These are phyloP conservation scores for Chaetodon trifasciatus DNA, from an alignment of 2,797 vertebrate species.

Conservation along the genomic window DNA sequence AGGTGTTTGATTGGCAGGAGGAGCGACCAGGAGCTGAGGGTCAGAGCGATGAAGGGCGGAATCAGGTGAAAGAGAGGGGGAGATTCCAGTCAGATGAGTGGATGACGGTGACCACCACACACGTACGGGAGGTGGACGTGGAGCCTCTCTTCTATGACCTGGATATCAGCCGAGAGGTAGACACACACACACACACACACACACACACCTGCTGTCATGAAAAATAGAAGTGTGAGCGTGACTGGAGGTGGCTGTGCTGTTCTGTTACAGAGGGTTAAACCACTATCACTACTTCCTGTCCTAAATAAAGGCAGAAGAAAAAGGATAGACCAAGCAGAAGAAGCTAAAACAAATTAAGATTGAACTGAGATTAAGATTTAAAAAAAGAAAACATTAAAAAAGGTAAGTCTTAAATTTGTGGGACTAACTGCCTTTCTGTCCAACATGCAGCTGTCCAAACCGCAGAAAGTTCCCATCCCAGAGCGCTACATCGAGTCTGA, in stretches of 20 bases:
- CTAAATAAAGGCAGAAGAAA: too few relatives aligned
- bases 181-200: background rate
- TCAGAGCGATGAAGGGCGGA: conserved; percentile 84
- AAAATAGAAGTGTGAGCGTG: too few relatives aligned
- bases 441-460: conserved; percentile 88
- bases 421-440: background rate
- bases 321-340: too few relatives aligned
- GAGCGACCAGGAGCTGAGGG: conserved; percentile 80
- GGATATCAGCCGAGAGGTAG: conserved; percentile 95
- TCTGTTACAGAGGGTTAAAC: background rate
- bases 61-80: conserved; percentile 72
- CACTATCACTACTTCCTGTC: too few relatives aligned
- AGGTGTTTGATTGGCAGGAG: conserved; percentile 73
- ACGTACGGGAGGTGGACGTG: conserved; percentile 88
- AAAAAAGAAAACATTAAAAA: too few relatives aligned
- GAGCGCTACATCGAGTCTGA: conserved; percentile 93
- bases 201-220: too few relatives aligned
- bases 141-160: conserved; percentile 93
- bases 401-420: background rate
- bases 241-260: background rate
- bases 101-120: conserved; percentile 81
- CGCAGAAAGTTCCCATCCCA: conserved; percentile 93
- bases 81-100: conserved; percentile 87
- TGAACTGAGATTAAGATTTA: too few relatives aligned
- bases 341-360: too few relatives aligned